Percentiles rank a stretch among this genome's conserved stretches.
Conservation (phyloP, 1,140 invertebrate genomes). For the Kradibia gibbosae region DNA sequence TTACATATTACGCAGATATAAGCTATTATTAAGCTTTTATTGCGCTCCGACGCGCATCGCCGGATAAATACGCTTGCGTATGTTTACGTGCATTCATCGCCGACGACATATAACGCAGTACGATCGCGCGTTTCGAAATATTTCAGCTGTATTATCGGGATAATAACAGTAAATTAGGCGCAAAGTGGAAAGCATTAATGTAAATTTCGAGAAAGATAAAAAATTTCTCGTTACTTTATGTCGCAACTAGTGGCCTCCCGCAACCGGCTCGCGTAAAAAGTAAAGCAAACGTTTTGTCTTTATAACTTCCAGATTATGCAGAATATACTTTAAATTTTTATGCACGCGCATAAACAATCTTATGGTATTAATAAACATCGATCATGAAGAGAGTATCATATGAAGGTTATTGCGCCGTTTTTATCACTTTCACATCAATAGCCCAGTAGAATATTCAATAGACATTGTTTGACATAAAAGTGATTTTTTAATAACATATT, state of each 20-base stretch:
- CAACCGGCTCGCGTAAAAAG: background rate
- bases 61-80: constrained; percentile 36
- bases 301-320: constrained; percentile 36
- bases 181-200: constrained; percentile 45
- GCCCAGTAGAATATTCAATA: constrained; percentile 44
- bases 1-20: constrained; percentile 61
- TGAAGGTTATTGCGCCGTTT: constrained; percentile 46
- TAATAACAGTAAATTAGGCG: constrained; percentile 49
- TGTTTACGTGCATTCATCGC: constrained; percentile 21
- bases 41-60: constrained; percentile 35
- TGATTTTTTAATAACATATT: background rate
- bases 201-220: constrained; percentile 48
- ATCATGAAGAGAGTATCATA: background rate
- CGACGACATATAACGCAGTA: background rate
- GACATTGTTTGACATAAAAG: background rate
- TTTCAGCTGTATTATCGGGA: constrained; percentile 46
- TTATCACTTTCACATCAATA: constrained; percentile 43
- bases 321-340: constrained; percentile 13
- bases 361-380: constrained; percentile 43
- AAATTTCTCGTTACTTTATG: constrained; percentile 34
- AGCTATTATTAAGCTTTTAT: constrained; percentile 59
- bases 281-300: constrained; percentile 35
- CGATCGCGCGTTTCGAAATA: constrained; percentile 35
- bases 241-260: background rate
- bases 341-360: constrained; percentile 31